A percentile compares a stretch with the other conserved stretches of the same genome.
These are phyloP conservation scores for Melieria picta DNA, from an alignment of 2,888 invertebrate genomes.

Conservation along the genomic window DNA sequence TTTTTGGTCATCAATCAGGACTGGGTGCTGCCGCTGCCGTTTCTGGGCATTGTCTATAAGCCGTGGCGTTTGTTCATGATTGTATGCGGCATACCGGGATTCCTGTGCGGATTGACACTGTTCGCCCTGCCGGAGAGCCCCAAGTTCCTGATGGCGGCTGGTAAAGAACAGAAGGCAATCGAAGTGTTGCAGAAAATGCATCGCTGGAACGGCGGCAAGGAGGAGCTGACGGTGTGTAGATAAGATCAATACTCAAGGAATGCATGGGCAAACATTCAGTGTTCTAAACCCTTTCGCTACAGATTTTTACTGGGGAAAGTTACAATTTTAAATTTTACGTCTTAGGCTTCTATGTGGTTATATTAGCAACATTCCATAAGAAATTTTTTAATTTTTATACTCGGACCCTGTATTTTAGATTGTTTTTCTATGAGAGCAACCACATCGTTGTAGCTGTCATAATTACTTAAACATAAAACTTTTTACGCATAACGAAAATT, in stretches of 20 bases:
- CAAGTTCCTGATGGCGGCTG: constrained; percentile 56
- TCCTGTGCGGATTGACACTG: constrained; percentile 52
- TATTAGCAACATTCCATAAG: no score
- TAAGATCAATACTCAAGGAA: background rate
- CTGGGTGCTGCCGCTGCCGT: constrained; percentile 51
- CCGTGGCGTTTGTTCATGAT: constrained; percentile 61
- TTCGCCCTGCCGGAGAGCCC: constrained; percentile 60
- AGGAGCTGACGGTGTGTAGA: constrained; percentile 42
- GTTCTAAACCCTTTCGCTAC: no score
- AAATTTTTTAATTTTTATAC: no score
- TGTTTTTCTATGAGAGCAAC: no score
- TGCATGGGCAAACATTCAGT: background rate
- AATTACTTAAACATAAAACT: no score
- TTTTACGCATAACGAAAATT: no score
- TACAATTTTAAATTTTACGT: no score
- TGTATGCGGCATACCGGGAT: constrained; percentile 56
- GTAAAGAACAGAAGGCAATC: constrained; percentile 52
- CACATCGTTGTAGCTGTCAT: no score
- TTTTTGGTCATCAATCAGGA: constrained; percentile 58
- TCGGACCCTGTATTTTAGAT: no score
- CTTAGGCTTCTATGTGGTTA: no score
- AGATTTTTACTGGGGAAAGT: no score
- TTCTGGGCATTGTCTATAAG: constrained; percentile 54
- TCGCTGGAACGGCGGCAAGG: constrained; percentile 50
- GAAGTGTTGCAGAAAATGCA: constrained; percentile 53